A percentile compares a stretch with the other conserved stretches of the same genome.
Conservation (phyloP, 2,888 invertebrate genomes). For the Hirtodrosophila alboralis region DNA sequence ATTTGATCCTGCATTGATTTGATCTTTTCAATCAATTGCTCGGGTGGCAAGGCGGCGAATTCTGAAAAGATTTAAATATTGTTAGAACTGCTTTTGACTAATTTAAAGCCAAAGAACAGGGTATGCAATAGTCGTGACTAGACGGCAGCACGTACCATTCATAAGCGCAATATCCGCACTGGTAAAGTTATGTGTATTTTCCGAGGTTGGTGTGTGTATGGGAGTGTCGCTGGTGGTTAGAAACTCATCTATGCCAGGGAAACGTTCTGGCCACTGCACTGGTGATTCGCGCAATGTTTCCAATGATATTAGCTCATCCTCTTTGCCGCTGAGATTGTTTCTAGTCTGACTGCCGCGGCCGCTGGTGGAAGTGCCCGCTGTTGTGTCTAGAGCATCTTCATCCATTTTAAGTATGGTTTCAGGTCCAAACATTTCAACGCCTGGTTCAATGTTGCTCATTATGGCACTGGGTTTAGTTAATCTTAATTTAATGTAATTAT, state of each 20-base stretch:
- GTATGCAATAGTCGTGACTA: too few species aligned
- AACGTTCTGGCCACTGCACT: conserved; percentile 97
- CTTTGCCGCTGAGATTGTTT: conserved; percentile 41
- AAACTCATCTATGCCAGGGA: conserved; percentile 95
- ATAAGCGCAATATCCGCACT: conserved; percentile 88
- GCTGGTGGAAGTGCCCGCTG: conserved; percentile 7
- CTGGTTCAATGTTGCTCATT: conserved; percentile 45
- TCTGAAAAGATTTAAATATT: conserved; percentile 84
- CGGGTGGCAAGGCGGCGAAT: conserved; percentile 89
- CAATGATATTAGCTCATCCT: conserved; percentile 92
- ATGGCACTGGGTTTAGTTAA: background rate
- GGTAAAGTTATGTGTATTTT: conserved; percentile 89
- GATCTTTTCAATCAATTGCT: conserved; percentile 95
- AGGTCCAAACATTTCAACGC: conserved; percentile 43
- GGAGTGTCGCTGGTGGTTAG: conserved; percentile 88
- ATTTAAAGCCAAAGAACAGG: too few species aligned
- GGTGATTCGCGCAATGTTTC: conserved; percentile 97
- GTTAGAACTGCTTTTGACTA: background rate
- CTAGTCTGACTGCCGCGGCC: too few species aligned
- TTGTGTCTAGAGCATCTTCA: conserved; percentile 9
- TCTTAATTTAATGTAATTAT: conserved; percentile 12
- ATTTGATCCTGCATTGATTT: conserved; percentile 97
- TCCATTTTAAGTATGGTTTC: conserved; percentile 58
- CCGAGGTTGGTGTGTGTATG: conserved; percentile 85
- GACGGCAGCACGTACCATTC: too few species aligned